These are phyloP conservation scores for Pectinophora gossypiella DNA, from an alignment of 1,140 invertebrate species.

Conservation along the genomic window DNA sequence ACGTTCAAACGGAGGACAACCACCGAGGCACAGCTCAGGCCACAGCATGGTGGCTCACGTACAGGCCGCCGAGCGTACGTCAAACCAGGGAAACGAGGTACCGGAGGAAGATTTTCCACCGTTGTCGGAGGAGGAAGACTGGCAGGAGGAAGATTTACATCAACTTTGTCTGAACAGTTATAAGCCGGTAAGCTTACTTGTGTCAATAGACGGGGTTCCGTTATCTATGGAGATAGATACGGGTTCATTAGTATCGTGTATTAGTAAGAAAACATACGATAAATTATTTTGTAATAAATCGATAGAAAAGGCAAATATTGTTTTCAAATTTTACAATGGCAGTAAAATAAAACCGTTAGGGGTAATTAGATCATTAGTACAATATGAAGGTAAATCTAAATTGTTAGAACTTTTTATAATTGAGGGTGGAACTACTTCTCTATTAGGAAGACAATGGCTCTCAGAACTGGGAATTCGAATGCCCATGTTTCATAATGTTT, in stretches of 20 bases:
- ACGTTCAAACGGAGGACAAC: neutral
- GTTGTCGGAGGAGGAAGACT: neutral
- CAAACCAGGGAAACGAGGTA: too few species aligned
- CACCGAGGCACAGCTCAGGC: neutral
- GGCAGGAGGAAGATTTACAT: neutral
- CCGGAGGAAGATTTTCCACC: neutral
- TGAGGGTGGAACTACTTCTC: slow-evolving; percentile 15
- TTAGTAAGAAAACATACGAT: slow-evolving; percentile 19
- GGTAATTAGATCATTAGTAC: slow-evolving; percentile 14
- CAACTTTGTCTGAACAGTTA: slow-evolving; percentile 15
- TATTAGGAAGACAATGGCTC: slow-evolving; percentile 15
- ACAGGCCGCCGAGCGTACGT: too few species aligned
- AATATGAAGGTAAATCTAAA: slow-evolving; percentile 15
- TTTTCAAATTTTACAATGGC: slow-evolving; percentile 25
- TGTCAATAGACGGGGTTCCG: slow-evolving; percentile 15
- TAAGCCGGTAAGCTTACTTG: slow-evolving; percentile 14
- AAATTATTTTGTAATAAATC: slow-evolving; percentile 8
- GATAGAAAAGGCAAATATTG: slow-evolving; percentile 12
- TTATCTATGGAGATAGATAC: slow-evolving; percentile 30
- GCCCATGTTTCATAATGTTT: neutral
- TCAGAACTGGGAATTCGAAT: slow-evolving; percentile 9
- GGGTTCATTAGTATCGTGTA: slow-evolving; percentile 27
- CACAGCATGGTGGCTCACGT: neutral
- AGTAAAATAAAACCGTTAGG: slow-evolving; percentile 17
- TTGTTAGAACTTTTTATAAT: slow-evolving; percentile 27